Evolutionary conservation across 2,113 vertebrate genomes (phyloP), one percentile per base, ranked within the genome.

Genomic region (Sorex fumeus): DNA sequence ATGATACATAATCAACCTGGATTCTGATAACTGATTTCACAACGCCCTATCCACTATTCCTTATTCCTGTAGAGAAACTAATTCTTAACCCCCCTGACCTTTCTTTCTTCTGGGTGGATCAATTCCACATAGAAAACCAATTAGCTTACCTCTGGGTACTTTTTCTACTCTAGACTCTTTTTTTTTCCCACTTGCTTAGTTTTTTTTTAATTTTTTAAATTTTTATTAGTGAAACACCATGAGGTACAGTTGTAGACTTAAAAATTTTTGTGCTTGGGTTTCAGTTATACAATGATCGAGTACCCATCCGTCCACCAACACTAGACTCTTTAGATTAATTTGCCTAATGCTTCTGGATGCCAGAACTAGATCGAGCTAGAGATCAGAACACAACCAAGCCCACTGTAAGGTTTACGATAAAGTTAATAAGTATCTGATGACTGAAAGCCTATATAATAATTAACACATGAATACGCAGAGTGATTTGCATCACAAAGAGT

Each of bases 401-500:
- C 34, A 8, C 45, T 3, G 19, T 69, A 27, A 80, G 53, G 32
- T 66, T 90, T 34, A 21, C 19, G 57, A 43, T 72, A 57, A 70
- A 88, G 8, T 74, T 74, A 67, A 32, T 88, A 74, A 69, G 16
- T 7, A 47, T 40, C 87, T 70, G 34, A 7, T 34, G 6, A 34
- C 79, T 85, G 60, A 77, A 40, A 88, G 62, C 64, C 74, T 90
- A 4, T 57, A 40, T 78, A 34, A 70, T 88, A 83, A 57, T 53
- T 79, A 70, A 84, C 40, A 70, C 74, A 2, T 0, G 0, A 16
- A n/a, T 23, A 47, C 28, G 72, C 15, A 72, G 75, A 76, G 76
- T 87, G 89, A 93, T 96, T 88, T 93, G 69, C 62, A 91, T 92
- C 57, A 88, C 62, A 88, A 71, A 50, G 57, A 28, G 81, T 90